phyloP scores from a whole-genome alignment of 2,888 invertebrate species.

The Miltochrista miniata region DNA sequence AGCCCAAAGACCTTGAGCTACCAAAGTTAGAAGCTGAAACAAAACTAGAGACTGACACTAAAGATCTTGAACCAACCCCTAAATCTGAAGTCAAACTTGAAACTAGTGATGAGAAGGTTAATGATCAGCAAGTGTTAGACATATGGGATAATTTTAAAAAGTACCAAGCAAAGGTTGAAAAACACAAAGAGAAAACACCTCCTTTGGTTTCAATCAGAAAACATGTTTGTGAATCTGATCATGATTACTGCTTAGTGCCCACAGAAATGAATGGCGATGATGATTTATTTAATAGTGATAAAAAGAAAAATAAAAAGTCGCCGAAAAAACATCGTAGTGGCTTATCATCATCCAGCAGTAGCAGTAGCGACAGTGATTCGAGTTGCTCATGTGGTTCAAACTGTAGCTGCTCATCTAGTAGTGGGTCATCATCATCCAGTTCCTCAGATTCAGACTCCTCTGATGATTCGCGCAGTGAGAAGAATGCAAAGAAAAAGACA shows the following conservation, averaged over 20 bases:
- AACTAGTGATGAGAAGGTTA: conserved; percentile 76
- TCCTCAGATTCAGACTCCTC: conserved; percentile 79
- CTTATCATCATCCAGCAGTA: conserved; percentile 88
- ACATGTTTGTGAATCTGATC: conserved; percentile 87
- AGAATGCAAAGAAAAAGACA: conserved; percentile 56
- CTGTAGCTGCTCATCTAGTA: conserved; percentile 91
- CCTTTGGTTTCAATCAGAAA: conserved; percentile 76
- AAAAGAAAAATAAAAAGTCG: conserved; percentile 78
- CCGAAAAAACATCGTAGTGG: conserved; percentile 76
- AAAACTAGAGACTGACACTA: conserved; percentile 11
- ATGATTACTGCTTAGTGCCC: conserved; percentile 88
- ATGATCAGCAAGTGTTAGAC: conserved; percentile 85
- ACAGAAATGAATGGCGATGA: conserved; percentile 74
- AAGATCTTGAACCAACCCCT: conserved; percentile 23
- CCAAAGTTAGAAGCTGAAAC: conserved; percentile 31
- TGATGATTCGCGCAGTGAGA: conserved; percentile 64
- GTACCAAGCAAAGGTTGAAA: conserved; percentile 88
- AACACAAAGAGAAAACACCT: conserved; percentile 74
- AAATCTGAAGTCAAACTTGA: conserved; percentile 55
- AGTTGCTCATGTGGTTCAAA: conserved; percentile 93
- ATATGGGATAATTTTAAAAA: conserved; percentile 91
- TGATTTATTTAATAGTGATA: conserved; percentile 63
- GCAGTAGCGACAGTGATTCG: conserved; percentile 89
- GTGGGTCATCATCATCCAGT: conserved; percentile 87
- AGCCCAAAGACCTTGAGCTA: conserved; percentile 38